These are phyloP conservation scores for Willowsia nigromaculata DNA, from an alignment of 2,888 invertebrate species.

Conservation along the genomic window DNA sequence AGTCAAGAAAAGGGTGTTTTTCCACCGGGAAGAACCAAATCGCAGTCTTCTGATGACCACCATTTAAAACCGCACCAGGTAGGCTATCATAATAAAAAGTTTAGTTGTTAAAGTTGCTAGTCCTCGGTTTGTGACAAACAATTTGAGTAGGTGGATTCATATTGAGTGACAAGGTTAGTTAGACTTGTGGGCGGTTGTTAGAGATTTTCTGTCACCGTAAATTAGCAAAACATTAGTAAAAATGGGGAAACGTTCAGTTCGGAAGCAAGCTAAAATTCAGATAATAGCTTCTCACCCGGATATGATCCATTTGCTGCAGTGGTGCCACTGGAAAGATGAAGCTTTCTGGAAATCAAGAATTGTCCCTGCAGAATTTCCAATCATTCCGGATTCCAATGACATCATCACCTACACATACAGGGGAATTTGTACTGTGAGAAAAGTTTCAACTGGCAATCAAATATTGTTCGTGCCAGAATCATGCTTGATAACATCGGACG, in stretches of 20 bases:
- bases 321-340: slow-evolving; percentile 33
- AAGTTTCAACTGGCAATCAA: slow-evolving; percentile 23
- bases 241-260: background rate
- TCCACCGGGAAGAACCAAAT: background rate
- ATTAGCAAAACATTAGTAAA: background rate
- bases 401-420: slow-evolving; percentile 57
- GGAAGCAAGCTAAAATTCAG: background rate
- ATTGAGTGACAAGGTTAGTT: background rate
- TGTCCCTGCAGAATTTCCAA: slow-evolving; percentile 68
- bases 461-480: slow-evolving; percentile 71
- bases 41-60: background rate
- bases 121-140: background rate
- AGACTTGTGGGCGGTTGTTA: background rate
- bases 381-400: background rate
- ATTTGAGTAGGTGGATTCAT: too few relatives aligned
- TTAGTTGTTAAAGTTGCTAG: background rate
- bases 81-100: background rate
- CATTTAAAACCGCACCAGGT: slow-evolving; percentile 32
- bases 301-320: slow-evolving; percentile 56
- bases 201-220: background rate
- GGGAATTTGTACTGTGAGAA: slow-evolving; percentile 69
- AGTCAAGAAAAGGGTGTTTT: background rate
- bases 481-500: slow-evolving; percentile 66
- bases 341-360: slow-evolving; percentile 57
- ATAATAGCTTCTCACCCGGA: background rate